Percentiles rank a stretch among this genome's conserved stretches.
These are phyloP conservation scores for Oligia fasciuncula DNA, from an alignment of 2,888 invertebrate genomes.

Conservation along the genomic window DNA sequence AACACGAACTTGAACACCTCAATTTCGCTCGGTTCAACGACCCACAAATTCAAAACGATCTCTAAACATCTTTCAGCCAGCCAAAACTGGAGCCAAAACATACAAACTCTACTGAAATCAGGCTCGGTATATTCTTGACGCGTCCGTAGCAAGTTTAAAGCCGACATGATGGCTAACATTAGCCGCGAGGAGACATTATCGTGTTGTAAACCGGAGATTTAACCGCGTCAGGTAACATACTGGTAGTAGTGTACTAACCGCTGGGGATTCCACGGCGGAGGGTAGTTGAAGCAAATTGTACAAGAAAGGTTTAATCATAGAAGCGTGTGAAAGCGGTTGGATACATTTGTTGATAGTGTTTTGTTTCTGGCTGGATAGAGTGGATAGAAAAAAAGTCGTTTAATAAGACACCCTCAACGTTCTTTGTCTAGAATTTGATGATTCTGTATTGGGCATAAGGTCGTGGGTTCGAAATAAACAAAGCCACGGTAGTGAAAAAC, in stretches of 20 bases:
- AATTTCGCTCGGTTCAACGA: neutral
- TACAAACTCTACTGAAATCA: conserved; percentile 47
- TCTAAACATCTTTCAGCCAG: neutral
- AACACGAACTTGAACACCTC: neutral
- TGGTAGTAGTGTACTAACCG: conserved; percentile 63
- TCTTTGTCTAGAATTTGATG: neutral
- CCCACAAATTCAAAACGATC: conserved; percentile 14
- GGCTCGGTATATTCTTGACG: conserved; percentile 49
- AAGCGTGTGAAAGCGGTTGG: conserved; percentile 3
- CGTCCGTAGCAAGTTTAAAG: conserved; percentile 62
- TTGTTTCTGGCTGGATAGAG: neutral
- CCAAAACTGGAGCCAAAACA: conserved; percentile 20
- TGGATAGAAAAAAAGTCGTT: neutral
- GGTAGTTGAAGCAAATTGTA: conserved; percentile 34
- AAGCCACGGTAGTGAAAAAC: neutral
- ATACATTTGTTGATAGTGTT: conserved; percentile 7
- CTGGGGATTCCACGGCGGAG: conserved; percentile 32
- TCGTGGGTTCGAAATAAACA: neutral
- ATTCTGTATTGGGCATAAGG: neutral
- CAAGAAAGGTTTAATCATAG: conserved; percentile 31
- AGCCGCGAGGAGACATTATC: conserved; percentile 74
- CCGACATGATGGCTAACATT: conserved; percentile 65
- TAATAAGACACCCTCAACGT: neutral
- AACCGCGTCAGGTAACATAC: conserved; percentile 71
- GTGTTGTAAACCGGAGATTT: conserved; percentile 81